Evolutionary conservation across 1,140 invertebrate genomes (phyloP), one percentile per base, ranked within the genome.

Genomic region (Varroa destructor): DNA sequence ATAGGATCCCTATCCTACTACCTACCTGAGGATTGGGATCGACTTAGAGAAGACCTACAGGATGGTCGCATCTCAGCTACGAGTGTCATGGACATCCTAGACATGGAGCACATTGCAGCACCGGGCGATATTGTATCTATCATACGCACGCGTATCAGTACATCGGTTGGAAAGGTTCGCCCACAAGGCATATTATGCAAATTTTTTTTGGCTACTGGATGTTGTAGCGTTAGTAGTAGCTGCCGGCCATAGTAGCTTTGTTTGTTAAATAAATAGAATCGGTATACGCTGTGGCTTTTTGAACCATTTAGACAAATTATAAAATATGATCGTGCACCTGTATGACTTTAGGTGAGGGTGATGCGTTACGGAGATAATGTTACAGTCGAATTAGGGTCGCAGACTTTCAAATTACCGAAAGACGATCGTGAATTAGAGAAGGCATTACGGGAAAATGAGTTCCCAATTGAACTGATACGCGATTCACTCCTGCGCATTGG

Each of bases 321-420:
- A 3, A 51, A 51, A 8, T 51, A 8, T 8, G 8, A 51, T 5
- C 46, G 46, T 51, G 8, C 46, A 51, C 3, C 46, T 5, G 8
- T 51, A 5, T 51, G 46, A 8, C 46, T 51, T 42, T 37, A 67
- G 61, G 10, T 67, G 14, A 40, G 40, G 3, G 61, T 67, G 61
- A 67, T 14, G 46, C 14, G 61, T 36, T 67, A 67, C 61, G 61
- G 61, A 12, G 61, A 67, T 40, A 37, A 67, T 12, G 61, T 67
- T 12, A 67, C 61, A 14, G 2, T 67, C 36, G 61, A 67, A 46
- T 46, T 67, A 14, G 61, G 61, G 2, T 12, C 12, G 12, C 61
- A 67, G 8, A 43, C 14, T 14, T 67, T 43, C 37, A 67, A 67
- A 46, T 40, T 67, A 8, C 61, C 61, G 2, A 46, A 46, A 40